Evolutionary conservation across 2,113 vertebrate species (phyloP).

Genomic region (Dromiciops gliroides): DNA sequence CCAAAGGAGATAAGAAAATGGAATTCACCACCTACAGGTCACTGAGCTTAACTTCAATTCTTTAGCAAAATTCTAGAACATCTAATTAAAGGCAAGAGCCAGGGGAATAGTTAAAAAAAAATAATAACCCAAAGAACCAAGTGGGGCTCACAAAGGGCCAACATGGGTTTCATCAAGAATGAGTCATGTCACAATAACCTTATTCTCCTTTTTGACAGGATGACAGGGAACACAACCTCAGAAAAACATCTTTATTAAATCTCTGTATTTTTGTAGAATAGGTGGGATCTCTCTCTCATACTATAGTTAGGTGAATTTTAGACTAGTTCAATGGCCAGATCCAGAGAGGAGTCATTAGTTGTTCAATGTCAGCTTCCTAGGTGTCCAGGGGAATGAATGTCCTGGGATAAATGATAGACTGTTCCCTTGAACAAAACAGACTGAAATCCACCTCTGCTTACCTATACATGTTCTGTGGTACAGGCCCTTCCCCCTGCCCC

Average conservation of each 20-base stretch:
- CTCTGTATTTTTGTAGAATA: not conserved
- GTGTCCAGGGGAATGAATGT: not conserved
- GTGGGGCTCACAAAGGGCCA: not conserved
- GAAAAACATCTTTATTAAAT: not conserved
- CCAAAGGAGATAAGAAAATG: no score
- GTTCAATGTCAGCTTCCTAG: not conserved
- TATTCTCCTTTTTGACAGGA: not conserved
- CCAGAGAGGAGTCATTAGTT: not conserved
- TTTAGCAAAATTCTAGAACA: not conserved
- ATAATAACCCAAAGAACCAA: not conserved
- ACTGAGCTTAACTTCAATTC: not conserved
- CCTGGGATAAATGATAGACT: not conserved
- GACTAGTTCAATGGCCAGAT: not conserved
- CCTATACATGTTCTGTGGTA: not conserved
- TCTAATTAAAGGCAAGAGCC: not conserved
- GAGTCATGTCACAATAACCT: not conserved
- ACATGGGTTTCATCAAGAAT: not conserved
- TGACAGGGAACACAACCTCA: not conserved
- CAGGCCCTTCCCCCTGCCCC: not conserved
- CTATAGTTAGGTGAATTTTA: not conserved
- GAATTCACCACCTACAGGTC: no score
- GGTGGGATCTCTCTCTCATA: not conserved
- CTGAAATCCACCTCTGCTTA: not conserved
- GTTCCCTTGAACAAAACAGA: not conserved
- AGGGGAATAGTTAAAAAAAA: not conserved